Evolutionary conservation across 2,797 vertebrate species (phyloP).

Genomic region (Gadopsis bispinosus): DNA sequence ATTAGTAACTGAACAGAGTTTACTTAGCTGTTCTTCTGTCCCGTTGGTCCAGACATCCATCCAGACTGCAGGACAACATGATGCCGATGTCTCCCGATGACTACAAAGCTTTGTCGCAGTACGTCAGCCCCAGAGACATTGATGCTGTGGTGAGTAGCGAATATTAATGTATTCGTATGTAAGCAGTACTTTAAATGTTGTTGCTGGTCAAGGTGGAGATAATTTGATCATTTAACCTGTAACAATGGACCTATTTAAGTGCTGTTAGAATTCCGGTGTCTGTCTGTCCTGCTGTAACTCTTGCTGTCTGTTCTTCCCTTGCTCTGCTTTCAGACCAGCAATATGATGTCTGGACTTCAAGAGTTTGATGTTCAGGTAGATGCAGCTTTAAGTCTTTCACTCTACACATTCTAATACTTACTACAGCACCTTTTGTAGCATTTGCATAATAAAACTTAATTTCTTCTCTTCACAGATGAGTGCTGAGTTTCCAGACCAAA

Average conservation of each 20-base stretch:
- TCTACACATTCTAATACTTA: not conserved
- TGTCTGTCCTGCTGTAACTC: not conserved
- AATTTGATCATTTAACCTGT: no score
- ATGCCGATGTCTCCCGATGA: constrained; percentile 93
- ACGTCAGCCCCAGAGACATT: constrained; percentile 85
- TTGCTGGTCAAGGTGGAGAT: no score
- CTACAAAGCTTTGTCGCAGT: constrained; percentile 85
- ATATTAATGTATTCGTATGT: no score
- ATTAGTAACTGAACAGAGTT: accelerated
- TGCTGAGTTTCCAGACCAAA: constrained; percentile 36
- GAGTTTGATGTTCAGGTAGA: constrained; percentile 66
- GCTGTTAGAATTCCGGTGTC: no score
- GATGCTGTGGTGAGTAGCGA: constrained; percentile 86
- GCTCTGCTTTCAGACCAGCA: constrained; percentile 56
- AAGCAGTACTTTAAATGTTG: no score
- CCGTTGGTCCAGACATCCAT: constrained; percentile 63
- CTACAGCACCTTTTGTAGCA: no score
- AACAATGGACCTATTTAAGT: no score
- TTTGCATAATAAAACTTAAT: no score
- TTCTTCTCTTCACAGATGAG: constrained; percentile 59
- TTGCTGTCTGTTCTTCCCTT: not conserved
- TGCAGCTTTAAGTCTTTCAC: constrained; percentile 13
- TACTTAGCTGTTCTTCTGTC: not conserved
- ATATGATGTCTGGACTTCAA: constrained; percentile 58
- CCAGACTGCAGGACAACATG: constrained; percentile 78